Base-by-base conservation (phyloP, 2,797 vertebrate genomes). In the Typhlichthys eigenmanni region DNA sequence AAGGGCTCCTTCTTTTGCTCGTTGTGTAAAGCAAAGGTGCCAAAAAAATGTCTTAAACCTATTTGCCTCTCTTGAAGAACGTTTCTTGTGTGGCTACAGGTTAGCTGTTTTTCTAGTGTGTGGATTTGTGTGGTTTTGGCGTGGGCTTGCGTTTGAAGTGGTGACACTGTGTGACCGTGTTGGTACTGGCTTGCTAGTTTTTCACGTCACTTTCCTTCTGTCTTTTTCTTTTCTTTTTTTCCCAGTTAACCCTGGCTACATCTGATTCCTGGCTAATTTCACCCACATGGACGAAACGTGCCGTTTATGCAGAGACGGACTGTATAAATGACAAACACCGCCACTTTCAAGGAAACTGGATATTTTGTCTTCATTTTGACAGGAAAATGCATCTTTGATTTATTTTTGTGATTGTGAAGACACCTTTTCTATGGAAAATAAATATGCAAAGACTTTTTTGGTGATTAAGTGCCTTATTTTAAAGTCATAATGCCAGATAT, bases 231-330 rank as follows among this genome's bases (percentile, higher is more conserved):
- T 43, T 67, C 51, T 80, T 29, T 83, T 62, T 49, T 80, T 75
- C 76, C 64, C 91, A 93, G 92, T 87, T 93, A 92, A 92, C 90
- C 86, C 76, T 52, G 78, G 83, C 73, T 69, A 51, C 75, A 38
- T 65, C 60, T 54, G 17, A 74, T 57, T 63, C 62, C 19, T 45
- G 29, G 29, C 72, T 47, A 55, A 76, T 82, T 71, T 71, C 60
- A 78, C 73, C 77, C 4, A 43, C 50, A 32, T 47, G 51, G 76
- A 85, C 43, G 19, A 64, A 29, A 47, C 4, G 69, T 65, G 71
- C 50, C 82, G 24, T 74, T 69, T 62, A 24, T 72, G 62, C 60
- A 64, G 53, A 57, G 55, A 81, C 75, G 50, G 60, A 80, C 66
- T 72, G 69, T 12, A 43, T 60, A 57, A 70, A 48, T 14, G 47